phyloP scores from a whole-genome alignment of 2,797 vertebrate genomes.

The Takifugu rubripes region DNA sequence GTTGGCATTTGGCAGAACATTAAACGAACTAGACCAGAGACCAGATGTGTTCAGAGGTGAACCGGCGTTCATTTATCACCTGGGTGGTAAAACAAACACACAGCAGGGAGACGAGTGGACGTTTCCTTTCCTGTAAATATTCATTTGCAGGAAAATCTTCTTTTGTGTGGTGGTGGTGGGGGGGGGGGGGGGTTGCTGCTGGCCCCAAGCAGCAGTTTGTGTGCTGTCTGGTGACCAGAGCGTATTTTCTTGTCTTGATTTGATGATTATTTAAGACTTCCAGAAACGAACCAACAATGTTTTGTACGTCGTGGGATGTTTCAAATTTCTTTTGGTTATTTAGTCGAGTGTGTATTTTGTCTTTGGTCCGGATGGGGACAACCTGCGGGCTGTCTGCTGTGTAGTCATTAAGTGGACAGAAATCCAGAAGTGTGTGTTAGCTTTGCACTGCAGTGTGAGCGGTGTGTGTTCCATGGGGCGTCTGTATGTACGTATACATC shows the following conservation, averaged over 20 bases:
- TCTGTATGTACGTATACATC: slow-evolving; percentile 22
- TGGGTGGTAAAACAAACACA: neutral
- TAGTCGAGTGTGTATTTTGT: slow-evolving; percentile 7
- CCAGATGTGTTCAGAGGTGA: slow-evolving; percentile 1
- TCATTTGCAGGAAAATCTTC: no score
- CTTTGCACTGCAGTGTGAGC: slow-evolving; percentile 51
- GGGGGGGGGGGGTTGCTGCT: no score
- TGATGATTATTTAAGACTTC: no score
- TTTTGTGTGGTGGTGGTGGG: no score
- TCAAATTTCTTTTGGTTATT: no score
- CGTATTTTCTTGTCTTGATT: no score
- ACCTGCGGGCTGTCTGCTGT: slow-evolving; percentile 40
- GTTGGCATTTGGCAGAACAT: slow-evolving; percentile 2
- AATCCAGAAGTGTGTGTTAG: slow-evolving; percentile 51
- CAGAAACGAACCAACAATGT: no score
- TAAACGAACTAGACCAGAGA: neutral
- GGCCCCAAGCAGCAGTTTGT: no score
- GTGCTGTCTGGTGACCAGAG: no score
- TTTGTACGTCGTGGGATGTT: no score
- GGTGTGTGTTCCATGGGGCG: slow-evolving; percentile 8
- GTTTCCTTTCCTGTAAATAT: no score
- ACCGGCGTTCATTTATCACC: no score
- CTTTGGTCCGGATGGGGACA: slow-evolving; percentile 9
- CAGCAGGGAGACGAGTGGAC: neutral
- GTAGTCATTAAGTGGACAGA: slow-evolving; percentile 25